Conservation (phyloP, 1,140 invertebrate species). For the Leptoteleia sp. region DNA sequence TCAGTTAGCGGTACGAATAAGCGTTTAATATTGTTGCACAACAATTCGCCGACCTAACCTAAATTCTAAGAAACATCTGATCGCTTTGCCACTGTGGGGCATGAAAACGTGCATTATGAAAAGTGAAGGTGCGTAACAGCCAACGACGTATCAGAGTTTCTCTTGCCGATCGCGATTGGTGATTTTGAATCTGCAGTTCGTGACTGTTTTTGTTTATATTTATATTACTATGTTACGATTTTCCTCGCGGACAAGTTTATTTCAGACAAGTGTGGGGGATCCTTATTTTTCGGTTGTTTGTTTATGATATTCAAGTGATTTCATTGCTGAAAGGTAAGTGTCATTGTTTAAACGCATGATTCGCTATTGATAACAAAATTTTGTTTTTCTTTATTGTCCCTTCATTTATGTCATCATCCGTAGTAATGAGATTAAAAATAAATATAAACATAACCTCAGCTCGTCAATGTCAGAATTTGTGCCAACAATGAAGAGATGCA, state of each 20-base stretch:
- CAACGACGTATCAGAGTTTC: constrained; percentile 9
- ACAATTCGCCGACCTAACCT: constrained; percentile 26
- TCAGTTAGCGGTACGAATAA: too few relatives aligned
- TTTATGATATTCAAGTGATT: constrained; percentile 2
- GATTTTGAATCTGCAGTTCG: constrained; percentile 7
- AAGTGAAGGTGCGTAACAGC: constrained; percentile 29
- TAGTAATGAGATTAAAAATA: not conserved
- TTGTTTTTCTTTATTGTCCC: too few relatives aligned
- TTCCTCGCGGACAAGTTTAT: too few relatives aligned
- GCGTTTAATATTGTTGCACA: not conserved
- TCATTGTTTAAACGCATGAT: not conserved
- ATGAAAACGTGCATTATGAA: constrained; percentile 25
- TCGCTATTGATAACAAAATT: not conserved
- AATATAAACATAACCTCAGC: not conserved
- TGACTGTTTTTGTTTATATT: not conserved
- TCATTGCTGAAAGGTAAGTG: not conserved
- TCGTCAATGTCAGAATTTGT: not conserved
- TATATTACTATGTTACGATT: too few relatives aligned
- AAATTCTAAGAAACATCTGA: constrained; percentile 24
- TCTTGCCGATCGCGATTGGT: constrained; percentile 22
- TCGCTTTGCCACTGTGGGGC: too few relatives aligned
- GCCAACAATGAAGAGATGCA: not conserved
- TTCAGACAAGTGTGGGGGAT: too few relatives aligned
- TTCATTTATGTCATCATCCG: too few relatives aligned
- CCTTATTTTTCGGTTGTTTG: constrained; percentile 3